Evolutionary conservation across 2,888 invertebrate species (phyloP).

Genomic region (Drosophila rubida): DNA sequence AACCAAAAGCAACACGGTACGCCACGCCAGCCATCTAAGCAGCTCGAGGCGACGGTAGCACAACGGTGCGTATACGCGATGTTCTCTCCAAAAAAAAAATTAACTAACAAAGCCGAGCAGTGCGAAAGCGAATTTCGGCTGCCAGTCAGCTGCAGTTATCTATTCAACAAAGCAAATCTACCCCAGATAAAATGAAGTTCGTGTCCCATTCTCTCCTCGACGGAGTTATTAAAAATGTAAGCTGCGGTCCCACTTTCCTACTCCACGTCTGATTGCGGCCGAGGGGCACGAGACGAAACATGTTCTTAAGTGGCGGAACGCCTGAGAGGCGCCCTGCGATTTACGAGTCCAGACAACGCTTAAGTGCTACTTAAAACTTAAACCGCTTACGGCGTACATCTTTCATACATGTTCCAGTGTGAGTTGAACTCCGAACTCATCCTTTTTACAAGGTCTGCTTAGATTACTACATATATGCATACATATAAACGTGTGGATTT

Average conservation of each 20-base stretch:
- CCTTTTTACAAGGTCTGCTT: constrained; percentile 48
- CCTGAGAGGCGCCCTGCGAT: constrained; percentile 61
- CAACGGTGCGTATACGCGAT: constrained; percentile 64
- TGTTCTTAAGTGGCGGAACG: constrained; percentile 61
- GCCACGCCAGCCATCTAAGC: neutral
- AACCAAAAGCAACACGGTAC: neutral
- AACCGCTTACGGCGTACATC: constrained; percentile 66
- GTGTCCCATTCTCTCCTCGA: neutral
- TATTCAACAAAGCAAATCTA: constrained; percentile 8
- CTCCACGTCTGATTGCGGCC: neutral
- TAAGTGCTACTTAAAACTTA: constrained; percentile 81
- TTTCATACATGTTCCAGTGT: constrained; percentile 33
- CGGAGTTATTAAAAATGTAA: constrained; percentile 48
- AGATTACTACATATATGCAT: constrained; percentile 32
- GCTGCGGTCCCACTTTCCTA: neutral
- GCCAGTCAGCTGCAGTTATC: constrained; percentile 1
- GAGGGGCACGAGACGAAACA: constrained; percentile 42
- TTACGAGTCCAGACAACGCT: constrained; percentile 74
- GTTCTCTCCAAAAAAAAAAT: constrained; percentile 24
- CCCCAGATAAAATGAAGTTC: constrained; percentile 17
- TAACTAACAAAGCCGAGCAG: constrained; percentile 49
- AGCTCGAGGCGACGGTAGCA: neutral
- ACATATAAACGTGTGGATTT: neutral
- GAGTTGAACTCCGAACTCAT: constrained; percentile 11
- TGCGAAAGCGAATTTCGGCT: constrained; percentile 37